phyloP scores from a whole-genome alignment of 2,888 invertebrate genomes.

The Acleris emargana region DNA sequence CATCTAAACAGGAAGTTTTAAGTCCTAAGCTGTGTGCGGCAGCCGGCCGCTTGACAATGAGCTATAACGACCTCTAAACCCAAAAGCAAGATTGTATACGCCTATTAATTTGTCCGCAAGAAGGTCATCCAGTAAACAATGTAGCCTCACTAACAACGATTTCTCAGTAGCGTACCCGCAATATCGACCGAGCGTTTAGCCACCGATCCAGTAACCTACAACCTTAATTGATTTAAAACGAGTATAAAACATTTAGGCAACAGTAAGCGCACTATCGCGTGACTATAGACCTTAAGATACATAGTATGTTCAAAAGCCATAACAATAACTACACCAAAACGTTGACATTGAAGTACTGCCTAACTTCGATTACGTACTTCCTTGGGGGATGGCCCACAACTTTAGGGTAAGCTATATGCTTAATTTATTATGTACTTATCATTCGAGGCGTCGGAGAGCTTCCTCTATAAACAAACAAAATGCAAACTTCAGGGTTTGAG shows the following conservation, averaged over 20 bases:
- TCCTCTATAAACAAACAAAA: conserved; percentile 34
- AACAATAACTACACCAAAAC: conserved; percentile 27
- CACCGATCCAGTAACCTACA: conserved; percentile 30
- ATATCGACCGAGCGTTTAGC: conserved; percentile 15
- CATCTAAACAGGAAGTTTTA: conserved; percentile 26
- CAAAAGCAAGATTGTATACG: no score
- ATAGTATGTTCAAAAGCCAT: conserved; percentile 21
- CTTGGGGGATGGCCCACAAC: conserved; percentile 22
- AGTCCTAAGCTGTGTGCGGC: not conserved
- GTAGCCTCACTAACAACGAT: conserved; percentile 21
- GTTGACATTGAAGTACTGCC: conserved; percentile 31
- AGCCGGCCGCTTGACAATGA: not conserved
- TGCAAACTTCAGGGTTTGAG: conserved; percentile 23
- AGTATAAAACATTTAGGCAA: conserved; percentile 41
- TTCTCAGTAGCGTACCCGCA: conserved; percentile 23
- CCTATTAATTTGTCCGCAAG: conserved; percentile 3
- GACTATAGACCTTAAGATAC: conserved; percentile 38
- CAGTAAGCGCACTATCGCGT: conserved; percentile 56
- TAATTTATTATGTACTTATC: conserved; percentile 33
- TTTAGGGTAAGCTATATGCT: conserved; percentile 34
- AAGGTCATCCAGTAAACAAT: conserved; percentile 21
- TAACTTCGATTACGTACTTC: conserved; percentile 27
- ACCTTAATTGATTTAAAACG: conserved; percentile 40
- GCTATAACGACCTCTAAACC: no score
- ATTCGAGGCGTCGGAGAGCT: conserved; percentile 24